These are phyloP conservation scores for Leuciscus idus DNA, from an alignment of 2,113 vertebrate species.

Conservation along the genomic window DNA sequence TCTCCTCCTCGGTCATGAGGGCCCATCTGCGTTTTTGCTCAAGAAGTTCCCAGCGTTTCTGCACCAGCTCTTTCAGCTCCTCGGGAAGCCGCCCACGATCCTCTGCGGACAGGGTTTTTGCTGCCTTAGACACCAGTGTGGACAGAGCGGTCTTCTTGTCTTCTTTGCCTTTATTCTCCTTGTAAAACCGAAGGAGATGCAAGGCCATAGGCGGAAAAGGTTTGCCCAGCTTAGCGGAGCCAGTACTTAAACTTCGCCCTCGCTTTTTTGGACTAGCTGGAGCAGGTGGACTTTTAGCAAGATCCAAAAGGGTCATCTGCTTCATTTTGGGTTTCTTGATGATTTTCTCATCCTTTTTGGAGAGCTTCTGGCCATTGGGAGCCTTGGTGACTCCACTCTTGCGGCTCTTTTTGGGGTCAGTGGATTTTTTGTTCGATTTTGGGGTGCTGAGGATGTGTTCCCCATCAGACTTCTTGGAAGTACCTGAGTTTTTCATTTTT, in stretches of 20 bases:
- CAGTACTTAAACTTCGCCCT: conserved; percentile 72
- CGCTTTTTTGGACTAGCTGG: conserved; percentile 78
- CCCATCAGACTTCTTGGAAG: conserved; percentile 79
- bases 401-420: conserved; percentile 73
- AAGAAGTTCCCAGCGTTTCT: conserved; percentile 90
- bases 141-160: conserved; percentile 92
- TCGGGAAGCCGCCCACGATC: conserved; percentile 90
- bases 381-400: conserved; percentile 71
- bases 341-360: conserved; percentile 85
- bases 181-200: conserved; percentile 93
- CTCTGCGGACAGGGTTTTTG: conserved; percentile 86
- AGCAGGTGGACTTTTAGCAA: conserved; percentile 85
- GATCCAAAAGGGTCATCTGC: conserved; percentile 92
- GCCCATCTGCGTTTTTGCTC: conserved; percentile 91
- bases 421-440: conserved; percentile 66
- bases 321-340: conserved; percentile 91
- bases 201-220: conserved; percentile 90
- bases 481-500: conserved; percentile 90
- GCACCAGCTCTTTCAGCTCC: conserved; percentile 84
- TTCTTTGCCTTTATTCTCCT: conserved; percentile 91
- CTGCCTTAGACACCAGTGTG: conserved; percentile 88
- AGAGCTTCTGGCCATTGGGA: conserved; percentile 83
- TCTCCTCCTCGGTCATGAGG: conserved; percentile 91
- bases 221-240: conserved; percentile 87
- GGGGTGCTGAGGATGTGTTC: conserved; percentile 69